Base-by-base conservation (phyloP, 2,888 invertebrate species). In the Brassicogethes aeneus region DNA sequence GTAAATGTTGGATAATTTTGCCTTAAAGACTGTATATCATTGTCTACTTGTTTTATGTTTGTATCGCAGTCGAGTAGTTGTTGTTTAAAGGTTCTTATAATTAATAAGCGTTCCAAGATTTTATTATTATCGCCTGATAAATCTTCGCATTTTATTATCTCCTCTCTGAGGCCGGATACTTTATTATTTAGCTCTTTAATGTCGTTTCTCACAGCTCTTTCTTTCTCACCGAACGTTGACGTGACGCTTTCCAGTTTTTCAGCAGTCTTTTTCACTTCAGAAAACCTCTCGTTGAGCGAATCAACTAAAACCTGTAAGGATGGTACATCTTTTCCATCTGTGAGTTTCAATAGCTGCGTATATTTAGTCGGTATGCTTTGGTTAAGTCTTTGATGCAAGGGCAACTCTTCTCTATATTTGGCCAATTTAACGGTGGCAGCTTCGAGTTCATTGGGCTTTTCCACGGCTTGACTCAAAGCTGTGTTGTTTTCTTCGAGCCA, bases 121-220 rank as follows among this genome's bases (percentile, higher is more conserved):
- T 88, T 87, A 1, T 77, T 75, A 56, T 91, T 90, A 52, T 88
- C 86, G 0, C 94, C 93, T 2, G 87, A 85, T 68, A 90, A 76
- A 58, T 91, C 91, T 60, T 92, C 92, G 60, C 90, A 91, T 64
- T 86, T 85, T 32, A 88, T 83, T n/a, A 91, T 78, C 32, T 82
- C 80, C 59, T 91, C 90, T 13, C 90, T 78, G 14, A 89, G 72
- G 61, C 77, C 79, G 12, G 81, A 79, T 1, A 91, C 75, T 45
- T 72, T 73, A 44, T 84, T 85, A 2, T 81, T 79, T 0, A 80
- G 73, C 3, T 70, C 70, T 66, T 88, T 90, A 13, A 89, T 79
- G 15, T 79, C 79, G 35, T 77, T 75, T 48, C 83, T 79, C 3
- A 91, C 72, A 40, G 74, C 74, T 46, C 77, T 79, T 62, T 91